Conservation (phyloP, 2,797 vertebrate genomes). For the Acrossocheilus fasciatus region DNA sequence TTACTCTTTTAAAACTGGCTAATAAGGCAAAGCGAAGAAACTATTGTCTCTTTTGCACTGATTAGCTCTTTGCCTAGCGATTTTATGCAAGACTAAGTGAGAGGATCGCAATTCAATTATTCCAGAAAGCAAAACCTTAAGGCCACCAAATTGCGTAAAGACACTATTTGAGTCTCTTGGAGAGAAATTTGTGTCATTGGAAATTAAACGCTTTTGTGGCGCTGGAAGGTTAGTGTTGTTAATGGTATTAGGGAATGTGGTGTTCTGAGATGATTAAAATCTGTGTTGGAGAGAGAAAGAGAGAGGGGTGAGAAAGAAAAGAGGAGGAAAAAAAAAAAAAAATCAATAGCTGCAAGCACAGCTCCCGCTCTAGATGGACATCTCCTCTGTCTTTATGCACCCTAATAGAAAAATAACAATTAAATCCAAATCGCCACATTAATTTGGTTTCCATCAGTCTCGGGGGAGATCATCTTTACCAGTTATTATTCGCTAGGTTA, state of each 20-base stretch:
- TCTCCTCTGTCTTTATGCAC: conserved; percentile 83
- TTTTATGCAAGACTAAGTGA: conserved; percentile 90
- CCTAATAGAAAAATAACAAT: conserved; percentile 95
- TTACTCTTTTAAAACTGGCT: conserved; percentile 83
- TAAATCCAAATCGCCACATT: conserved; percentile 94
- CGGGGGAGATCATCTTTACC: conserved; percentile 85
- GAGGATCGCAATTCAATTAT: conserved; percentile 92
- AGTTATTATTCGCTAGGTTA: conserved; percentile 88
- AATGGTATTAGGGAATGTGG: conserved; percentile 92
- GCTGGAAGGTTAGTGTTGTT: conserved; percentile 92
- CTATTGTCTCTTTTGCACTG: conserved; percentile 93
- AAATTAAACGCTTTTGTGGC: conserved; percentile 95
- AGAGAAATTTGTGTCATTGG: conserved; percentile 90
- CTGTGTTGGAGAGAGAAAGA: conserved; percentile 76
- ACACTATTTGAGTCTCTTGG: conserved; percentile 87
- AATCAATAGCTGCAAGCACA: conserved; percentile 98
- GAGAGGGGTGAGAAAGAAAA: conserved; percentile 64
- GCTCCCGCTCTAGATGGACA: conserved; percentile 89
- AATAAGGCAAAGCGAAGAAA: conserved; percentile 88
- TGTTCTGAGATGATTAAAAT: conserved; percentile 91
- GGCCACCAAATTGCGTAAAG: conserved; percentile 87
- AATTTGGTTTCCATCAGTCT: conserved; percentile 93
- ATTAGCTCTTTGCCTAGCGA: conserved; percentile 95
- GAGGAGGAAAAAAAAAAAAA: conserved; percentile 82
- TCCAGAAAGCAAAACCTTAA: conserved; percentile 84